phyloP scores from a whole-genome alignment of 2,797 vertebrate species.

The Pristis pectinata region DNA sequence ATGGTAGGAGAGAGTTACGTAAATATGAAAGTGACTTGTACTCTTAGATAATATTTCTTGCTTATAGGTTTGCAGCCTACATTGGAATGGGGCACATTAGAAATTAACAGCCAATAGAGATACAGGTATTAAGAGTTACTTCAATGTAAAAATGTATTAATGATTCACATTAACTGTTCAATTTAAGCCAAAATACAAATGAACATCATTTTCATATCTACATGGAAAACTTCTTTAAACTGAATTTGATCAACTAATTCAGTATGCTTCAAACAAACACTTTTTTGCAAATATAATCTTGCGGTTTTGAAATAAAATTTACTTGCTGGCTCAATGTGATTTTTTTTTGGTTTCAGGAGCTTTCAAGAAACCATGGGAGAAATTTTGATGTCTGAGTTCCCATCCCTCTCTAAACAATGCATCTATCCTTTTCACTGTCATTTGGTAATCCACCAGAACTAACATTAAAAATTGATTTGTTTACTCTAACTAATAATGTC shows the following conservation, averaged over 20 bases:
- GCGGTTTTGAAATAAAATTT: background rate
- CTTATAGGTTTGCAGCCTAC: background rate
- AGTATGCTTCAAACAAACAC: background rate
- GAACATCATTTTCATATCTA: background rate
- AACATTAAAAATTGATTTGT: background rate
- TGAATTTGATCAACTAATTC: background rate
- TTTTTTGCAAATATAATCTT: background rate
- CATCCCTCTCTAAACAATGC: background rate
- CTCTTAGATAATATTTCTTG: background rate
- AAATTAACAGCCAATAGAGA: background rate
- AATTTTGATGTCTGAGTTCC: background rate
- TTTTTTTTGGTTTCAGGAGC: too few relatives aligned
- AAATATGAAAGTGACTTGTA: background rate
- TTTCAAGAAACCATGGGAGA: too few relatives aligned
- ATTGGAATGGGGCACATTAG: background rate
- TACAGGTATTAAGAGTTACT: background rate
- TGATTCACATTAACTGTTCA: background rate
- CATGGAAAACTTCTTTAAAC: background rate
- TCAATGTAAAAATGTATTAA: background rate
- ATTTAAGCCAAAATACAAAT: background rate
- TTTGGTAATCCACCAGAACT: background rate
- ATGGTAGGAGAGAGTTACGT: background rate
- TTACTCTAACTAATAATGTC: background rate
- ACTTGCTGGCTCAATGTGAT: background rate
- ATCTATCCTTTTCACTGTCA: background rate